These are phyloP conservation scores for Lochmaea capreae DNA, from an alignment of 2,888 invertebrate genomes.

Conservation along the genomic window DNA sequence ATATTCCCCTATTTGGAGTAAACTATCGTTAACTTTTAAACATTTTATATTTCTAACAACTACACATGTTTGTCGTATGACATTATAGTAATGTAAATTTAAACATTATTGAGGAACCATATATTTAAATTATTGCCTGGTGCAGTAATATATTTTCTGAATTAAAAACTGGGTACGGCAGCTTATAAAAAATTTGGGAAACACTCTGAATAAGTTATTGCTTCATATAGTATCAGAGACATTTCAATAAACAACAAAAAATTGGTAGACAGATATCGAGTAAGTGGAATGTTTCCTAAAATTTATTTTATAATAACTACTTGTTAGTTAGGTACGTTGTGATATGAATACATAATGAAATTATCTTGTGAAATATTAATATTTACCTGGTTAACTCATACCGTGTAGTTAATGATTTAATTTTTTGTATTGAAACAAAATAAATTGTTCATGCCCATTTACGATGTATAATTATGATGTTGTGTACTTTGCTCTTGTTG, in stretches of 20 bases:
- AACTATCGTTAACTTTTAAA: too few species aligned
- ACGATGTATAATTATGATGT: constrained; percentile 5
- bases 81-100: too few species aligned
- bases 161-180: too few species aligned
- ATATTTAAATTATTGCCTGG: too few species aligned
- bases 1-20: too few species aligned
- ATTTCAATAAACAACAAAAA: not conserved
- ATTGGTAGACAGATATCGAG: not conserved
- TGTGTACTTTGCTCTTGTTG: not conserved
- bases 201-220: too few species aligned
- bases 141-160: too few species aligned
- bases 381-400: not conserved
- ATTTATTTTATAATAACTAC: not conserved
- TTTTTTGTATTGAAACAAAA: not conserved
- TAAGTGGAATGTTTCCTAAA: not conserved
- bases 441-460: constrained; percentile 1
- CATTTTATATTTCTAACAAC: too few species aligned
- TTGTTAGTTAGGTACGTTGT: not conserved
- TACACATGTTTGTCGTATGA: too few species aligned
- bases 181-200: too few species aligned
- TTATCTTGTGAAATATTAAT: not conserved
- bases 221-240: not conserved
- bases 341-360: constrained; percentile 4
- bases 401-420: constrained; percentile 2
- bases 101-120: too few species aligned